phyloP scores from a whole-genome alignment of 2,113 vertebrate genomes.

The Pithys albifrons region DNA sequence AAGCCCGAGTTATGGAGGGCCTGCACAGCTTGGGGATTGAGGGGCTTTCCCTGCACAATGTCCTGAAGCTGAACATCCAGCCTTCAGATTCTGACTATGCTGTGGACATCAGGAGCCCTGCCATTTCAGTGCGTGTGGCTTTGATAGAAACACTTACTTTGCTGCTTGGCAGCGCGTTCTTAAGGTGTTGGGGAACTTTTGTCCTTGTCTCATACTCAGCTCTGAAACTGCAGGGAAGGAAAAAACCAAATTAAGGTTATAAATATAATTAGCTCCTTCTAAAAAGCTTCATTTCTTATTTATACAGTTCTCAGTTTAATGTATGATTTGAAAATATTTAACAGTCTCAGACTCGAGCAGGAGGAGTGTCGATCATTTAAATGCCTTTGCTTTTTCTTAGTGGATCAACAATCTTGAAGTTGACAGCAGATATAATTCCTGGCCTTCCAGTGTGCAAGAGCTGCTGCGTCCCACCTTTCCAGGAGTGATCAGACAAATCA shows the following conservation, averaged over 20 bases:
- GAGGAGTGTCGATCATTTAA: background rate
- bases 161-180: background rate
- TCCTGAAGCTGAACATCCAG: slow-evolving; percentile 93
- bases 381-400: slow-evolving; percentile 67
- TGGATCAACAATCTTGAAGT: slow-evolving; percentile 97
- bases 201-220: background rate
- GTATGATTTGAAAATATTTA: background rate
- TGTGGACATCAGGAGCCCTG: slow-evolving; percentile 91
- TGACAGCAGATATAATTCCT: slow-evolving; percentile 88
- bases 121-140: slow-evolving; percentile 84
- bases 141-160: background rate
- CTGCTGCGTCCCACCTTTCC: slow-evolving; percentile 95
- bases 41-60: slow-evolving; percentile 86
- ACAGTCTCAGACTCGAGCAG: background rate
- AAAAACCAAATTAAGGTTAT: background rate
- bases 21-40: slow-evolving; percentile 90
- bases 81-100: slow-evolving; percentile 92
- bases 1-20: slow-evolving; percentile 94
- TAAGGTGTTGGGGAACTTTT: background rate
- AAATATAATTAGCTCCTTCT: background rate
- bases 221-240: background rate
- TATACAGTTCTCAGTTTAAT: background rate
- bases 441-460: slow-evolving; percentile 93
- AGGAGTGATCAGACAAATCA: slow-evolving; percentile 95
- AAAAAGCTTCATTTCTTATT: background rate